phyloP scores from a whole-genome alignment of 2,888 invertebrate genomes.

The Microdon myrmicae region DNA sequence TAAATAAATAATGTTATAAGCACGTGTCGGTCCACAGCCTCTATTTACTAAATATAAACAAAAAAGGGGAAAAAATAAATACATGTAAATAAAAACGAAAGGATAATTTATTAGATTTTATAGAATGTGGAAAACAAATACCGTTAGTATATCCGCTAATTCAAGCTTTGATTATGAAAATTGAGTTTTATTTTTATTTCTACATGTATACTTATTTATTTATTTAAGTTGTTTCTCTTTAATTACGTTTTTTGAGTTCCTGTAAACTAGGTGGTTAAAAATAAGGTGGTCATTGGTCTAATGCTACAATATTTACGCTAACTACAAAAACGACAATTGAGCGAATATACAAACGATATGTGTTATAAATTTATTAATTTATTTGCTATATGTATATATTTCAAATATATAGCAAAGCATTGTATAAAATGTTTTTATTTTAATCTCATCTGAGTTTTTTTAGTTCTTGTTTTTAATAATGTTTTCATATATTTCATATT shows the following conservation, averaged over 20 bases:
- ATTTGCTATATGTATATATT: constrained; percentile 10
- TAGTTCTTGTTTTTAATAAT: too few species aligned
- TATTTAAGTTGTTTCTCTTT: too few species aligned
- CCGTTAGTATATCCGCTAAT: constrained; percentile 22
- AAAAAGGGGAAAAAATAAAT: background rate
- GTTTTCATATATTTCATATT: too few species aligned
- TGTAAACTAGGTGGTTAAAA: constrained; percentile 4
- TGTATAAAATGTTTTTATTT: constrained; percentile 27
- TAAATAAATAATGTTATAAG: too few species aligned
- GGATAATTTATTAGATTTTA: background rate
- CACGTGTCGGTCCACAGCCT: too few species aligned
- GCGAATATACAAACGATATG: constrained; percentile 35
- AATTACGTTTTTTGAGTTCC: background rate
- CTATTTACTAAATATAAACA: too few species aligned
- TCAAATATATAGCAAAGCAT: constrained; percentile 20
- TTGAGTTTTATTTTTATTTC: too few species aligned
- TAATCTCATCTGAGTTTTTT: constrained; percentile 32
- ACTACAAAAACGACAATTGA: constrained; percentile 1
- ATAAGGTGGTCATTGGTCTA: constrained; percentile 2
- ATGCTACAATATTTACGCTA: background rate
- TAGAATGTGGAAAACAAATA: background rate
- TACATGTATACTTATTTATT: too few species aligned
- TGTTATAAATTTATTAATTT: constrained; percentile 18
- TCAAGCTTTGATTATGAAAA: too few species aligned
- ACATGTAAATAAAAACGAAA: background rate